Evolutionary conservation across 2,888 invertebrate species (phyloP).

Genomic region (Leptodirus hochenwartii): DNA sequence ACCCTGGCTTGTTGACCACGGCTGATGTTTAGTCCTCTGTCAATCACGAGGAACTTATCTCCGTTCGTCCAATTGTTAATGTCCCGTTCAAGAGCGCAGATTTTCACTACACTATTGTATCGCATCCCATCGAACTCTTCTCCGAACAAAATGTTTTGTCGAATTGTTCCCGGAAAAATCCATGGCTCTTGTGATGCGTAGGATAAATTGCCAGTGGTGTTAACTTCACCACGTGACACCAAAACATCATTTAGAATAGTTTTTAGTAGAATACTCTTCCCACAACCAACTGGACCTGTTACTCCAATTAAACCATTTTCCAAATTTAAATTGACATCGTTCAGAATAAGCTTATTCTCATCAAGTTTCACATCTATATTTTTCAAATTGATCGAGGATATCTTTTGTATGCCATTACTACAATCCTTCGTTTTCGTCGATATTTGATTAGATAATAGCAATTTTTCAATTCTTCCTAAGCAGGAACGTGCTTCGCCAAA

Average conservation of each 20-base stretch:
- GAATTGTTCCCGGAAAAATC: constrained; percentile 38
- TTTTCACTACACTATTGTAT: constrained; percentile 39
- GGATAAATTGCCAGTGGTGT: too few relatives aligned
- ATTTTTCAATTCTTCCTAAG: too few relatives aligned
- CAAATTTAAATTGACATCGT: constrained; percentile 24
- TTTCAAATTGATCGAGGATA: too few relatives aligned
- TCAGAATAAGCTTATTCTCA: too few relatives aligned
- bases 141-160: constrained; percentile 66
- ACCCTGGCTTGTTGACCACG: constrained; percentile 74
- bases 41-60: constrained; percentile 61
- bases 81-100: constrained; percentile 46
- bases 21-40: constrained; percentile 59
- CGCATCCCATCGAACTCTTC: constrained; percentile 34
- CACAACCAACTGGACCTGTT: constrained; percentile 45
- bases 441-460: too few relatives aligned
- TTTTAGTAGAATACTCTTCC: constrained; percentile 34
- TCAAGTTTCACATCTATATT: constrained; percentile 16
- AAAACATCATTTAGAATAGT: constrained; percentile 43
- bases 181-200: constrained; percentile 47
- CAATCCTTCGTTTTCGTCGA: too few relatives aligned
- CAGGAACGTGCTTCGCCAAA: too few relatives aligned
- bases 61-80: constrained; percentile 52
- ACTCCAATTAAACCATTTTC: constrained; percentile 29
- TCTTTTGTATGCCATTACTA: too few relatives aligned
- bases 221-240: constrained; percentile 30